These are phyloP conservation scores for Myxocyprinus asiaticus DNA, from an alignment of 2,113 vertebrate genomes.

Conservation along the genomic window DNA sequence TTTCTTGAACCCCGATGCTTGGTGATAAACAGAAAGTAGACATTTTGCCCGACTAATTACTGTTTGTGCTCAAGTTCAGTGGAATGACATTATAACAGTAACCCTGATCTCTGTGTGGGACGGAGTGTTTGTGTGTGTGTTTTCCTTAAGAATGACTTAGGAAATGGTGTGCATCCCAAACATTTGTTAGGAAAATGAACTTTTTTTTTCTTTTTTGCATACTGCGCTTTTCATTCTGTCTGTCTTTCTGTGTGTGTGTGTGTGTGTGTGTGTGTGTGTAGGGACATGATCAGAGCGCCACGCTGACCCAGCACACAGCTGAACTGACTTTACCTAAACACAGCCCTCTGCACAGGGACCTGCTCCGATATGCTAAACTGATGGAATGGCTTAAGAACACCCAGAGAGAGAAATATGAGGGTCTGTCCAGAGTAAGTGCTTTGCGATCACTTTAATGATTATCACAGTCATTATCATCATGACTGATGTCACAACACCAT, in stretches of 20 bases:
- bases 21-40: background rate
- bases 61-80: too few relatives aligned
- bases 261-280: conserved; percentile 55
- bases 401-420: conserved; percentile 92
- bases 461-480: background rate
- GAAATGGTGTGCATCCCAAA: background rate
- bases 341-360: conserved; percentile 93
- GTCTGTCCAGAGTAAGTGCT: conserved; percentile 85
- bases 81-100: conserved; percentile 45
- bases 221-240: too few relatives aligned
- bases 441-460: background rate
- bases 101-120: conserved; percentile 14
- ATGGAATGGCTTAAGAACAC: conserved; percentile 99
- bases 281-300: conserved; percentile 97
- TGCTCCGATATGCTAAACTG: conserved; percentile 93
- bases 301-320: conserved; percentile 86
- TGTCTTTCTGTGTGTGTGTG: too few relatives aligned
- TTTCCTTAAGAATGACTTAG: background rate
- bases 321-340: conserved; percentile 95
- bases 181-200: background rate
- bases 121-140: conserved; percentile 4
- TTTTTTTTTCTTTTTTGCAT: background rate
- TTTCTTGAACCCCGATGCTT: conserved; percentile 7
- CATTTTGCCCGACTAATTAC: conserved; percentile 32
- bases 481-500: too few relatives aligned